These are phyloP conservation scores for Nasonia oneida DNA, from an alignment of 2,888 invertebrate species.

Conservation along the genomic window DNA sequence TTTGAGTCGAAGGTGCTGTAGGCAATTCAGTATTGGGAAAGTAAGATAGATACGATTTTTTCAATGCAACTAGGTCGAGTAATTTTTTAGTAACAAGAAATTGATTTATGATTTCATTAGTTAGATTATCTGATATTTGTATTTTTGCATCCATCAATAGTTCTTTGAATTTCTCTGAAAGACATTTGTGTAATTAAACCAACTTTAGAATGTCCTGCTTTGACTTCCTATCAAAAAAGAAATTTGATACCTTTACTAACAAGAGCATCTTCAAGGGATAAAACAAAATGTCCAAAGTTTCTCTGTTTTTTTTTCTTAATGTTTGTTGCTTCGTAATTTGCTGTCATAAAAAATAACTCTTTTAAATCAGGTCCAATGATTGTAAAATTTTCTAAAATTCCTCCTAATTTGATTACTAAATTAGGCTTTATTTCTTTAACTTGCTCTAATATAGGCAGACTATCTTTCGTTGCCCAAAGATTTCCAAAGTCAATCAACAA, in stretches of 20 bases:
- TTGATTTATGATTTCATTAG: constrained; percentile 69
- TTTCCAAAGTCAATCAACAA: constrained; percentile 80
- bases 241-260: constrained; percentile 67
- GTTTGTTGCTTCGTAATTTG: constrained; percentile 79
- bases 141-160: constrained; percentile 28
- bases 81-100: constrained; percentile 67
- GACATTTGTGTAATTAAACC: not conserved
- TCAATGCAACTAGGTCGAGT: constrained; percentile 75
- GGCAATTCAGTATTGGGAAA: constrained; percentile 78
- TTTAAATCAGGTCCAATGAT: constrained; percentile 79
- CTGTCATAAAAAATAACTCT: constrained; percentile 79
- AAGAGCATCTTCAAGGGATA: constrained; percentile 74
- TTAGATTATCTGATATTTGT: constrained; percentile 72
- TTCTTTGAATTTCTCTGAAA: constrained; percentile 40
- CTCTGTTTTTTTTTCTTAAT: constrained; percentile 77
- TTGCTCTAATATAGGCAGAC: constrained; percentile 69
- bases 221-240: not conserved
- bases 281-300: constrained; percentile 80
- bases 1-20: constrained; percentile 26
- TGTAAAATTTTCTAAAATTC: constrained; percentile 79
- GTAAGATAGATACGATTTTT: constrained; percentile 76
- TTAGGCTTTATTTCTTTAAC: constrained; percentile 64
- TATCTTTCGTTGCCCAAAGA: constrained; percentile 79
- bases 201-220: not conserved
- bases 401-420: constrained; percentile 70